These are phyloP conservation scores for Phenganax subtilis DNA, from an alignment of 92 coral and sea anemone genomes.

Conservation along the genomic window DNA sequence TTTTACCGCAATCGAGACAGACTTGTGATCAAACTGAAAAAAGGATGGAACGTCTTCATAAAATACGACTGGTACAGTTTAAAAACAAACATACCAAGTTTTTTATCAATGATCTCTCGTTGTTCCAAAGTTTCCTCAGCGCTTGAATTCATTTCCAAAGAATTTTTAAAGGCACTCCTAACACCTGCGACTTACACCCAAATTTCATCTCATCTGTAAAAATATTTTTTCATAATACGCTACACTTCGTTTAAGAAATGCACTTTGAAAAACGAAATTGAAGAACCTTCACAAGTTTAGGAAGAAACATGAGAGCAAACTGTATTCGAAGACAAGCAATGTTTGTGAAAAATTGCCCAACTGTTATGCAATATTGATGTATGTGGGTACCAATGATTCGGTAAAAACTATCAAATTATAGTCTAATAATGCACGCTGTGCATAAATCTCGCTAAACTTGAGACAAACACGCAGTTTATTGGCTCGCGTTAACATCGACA, in stretches of 20 bases:
- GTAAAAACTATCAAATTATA: conserved; percentile 15
- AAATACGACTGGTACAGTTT: neutral
- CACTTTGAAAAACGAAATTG: too few species aligned
- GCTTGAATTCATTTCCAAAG: conserved; percentile 26
- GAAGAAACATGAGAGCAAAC: neutral
- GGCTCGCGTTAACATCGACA: conserved; percentile 16
- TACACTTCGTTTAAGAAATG: too few species aligned
- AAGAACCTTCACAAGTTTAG: neutral
- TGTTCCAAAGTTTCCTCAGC: neutral
- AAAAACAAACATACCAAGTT: conserved; percentile 21
- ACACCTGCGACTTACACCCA: conserved; percentile 1
- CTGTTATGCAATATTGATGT: conserved; percentile 35
- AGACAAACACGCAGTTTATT: neutral
- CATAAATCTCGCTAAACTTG: neutral
- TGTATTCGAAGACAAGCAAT: neutral
- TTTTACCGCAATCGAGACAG: neutral
- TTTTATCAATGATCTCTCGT: conserved; percentile 22
- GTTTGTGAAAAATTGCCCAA: conserved; percentile 17
- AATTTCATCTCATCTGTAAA: neutral
- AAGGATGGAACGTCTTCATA: neutral
- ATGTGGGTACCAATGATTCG: conserved; percentile 7
- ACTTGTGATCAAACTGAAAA: neutral
- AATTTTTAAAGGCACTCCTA: conserved; percentile 19
- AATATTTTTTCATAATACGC: too few species aligned
- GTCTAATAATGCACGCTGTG: conserved; percentile 22